phyloP scores from a whole-genome alignment of 1,140 invertebrate species.

The Ephestia elutella region DNA sequence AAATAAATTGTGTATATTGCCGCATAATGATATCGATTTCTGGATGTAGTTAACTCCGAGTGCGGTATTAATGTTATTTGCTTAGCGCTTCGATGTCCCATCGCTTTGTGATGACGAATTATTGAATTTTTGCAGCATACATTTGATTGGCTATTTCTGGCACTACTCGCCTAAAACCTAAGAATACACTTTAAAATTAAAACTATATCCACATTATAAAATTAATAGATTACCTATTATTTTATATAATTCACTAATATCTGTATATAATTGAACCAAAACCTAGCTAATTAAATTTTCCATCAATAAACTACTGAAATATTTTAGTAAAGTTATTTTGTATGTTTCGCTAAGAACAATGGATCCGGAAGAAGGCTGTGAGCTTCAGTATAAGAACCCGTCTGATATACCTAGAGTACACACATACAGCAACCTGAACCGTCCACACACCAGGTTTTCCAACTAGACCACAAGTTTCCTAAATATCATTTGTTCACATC shows the following conservation, averaged over 20 bases:
- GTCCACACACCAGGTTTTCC: slow-evolving; percentile 64
- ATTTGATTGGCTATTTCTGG: slow-evolving; percentile 10
- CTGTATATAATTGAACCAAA: background rate
- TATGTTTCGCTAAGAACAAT: slow-evolving; percentile 34
- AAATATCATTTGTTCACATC: slow-evolving; percentile 14
- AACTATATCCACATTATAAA: background rate
- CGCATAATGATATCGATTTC: slow-evolving; percentile 64
- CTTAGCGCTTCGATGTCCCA: slow-evolving; percentile 32
- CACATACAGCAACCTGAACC: slow-evolving; percentile 61
- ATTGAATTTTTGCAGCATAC: slow-evolving; percentile 8
- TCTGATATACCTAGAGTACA: slow-evolving; percentile 63
- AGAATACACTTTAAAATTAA: no score
- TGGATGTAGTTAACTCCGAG: slow-evolving; percentile 41
- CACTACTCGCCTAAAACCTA: background rate
- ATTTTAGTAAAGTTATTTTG: background rate
- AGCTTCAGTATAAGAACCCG: slow-evolving; percentile 40
- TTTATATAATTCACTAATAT: no score
- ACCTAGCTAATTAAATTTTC: background rate
- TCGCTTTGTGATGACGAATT: slow-evolving; percentile 27
- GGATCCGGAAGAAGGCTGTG: slow-evolving; percentile 51
- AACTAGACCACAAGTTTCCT: background rate
- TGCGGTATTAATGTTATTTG: slow-evolving; percentile 33
- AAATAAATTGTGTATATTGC: slow-evolving; percentile 45
- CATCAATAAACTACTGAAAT: background rate
- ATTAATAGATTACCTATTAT: slow-evolving; percentile 16